phyloP scores from a whole-genome alignment of 35 echinoderm and acorn worm species.

The Lytechinus variegatus region DNA sequence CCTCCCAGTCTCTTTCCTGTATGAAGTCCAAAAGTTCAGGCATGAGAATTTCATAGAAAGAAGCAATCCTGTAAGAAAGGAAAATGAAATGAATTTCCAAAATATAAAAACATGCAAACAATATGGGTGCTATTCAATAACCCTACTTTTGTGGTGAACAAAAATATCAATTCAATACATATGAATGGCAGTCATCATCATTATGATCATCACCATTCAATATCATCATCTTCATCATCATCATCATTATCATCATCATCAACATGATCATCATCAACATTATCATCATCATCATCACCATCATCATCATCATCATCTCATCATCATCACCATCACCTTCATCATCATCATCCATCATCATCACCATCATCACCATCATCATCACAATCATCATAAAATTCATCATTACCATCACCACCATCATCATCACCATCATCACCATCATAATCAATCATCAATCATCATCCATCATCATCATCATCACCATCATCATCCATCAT shows the following conservation, averaged over 20 bases:
- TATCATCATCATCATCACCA: not conserved
- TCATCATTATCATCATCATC: not conserved
- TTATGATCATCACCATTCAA: not conserved
- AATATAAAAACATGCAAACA: no score
- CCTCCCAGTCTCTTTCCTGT: constrained; percentile 54
- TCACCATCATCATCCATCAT: not conserved
- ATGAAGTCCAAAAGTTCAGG: constrained; percentile 59
- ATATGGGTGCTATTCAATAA: no score
- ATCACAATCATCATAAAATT: no score
- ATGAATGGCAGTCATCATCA: not conserved
- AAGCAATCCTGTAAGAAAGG: constrained; percentile 64
- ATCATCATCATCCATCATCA: no score
- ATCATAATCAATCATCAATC: no score
- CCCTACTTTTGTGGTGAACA: no score
- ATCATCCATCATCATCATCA: not conserved
- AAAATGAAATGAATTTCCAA: not conserved
- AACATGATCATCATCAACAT: not conserved
- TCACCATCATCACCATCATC: no score
- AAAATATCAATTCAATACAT: no score
- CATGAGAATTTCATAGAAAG: constrained; percentile 74
- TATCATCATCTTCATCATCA: not conserved
- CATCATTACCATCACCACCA: no score
- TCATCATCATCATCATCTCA: not conserved
- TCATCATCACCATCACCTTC: no score
- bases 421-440: no score